Evolutionary conservation across 2,113 vertebrate species (phyloP), one percentile per base, ranked within the genome.

Genomic region (Gymnarchus niloticus): DNA sequence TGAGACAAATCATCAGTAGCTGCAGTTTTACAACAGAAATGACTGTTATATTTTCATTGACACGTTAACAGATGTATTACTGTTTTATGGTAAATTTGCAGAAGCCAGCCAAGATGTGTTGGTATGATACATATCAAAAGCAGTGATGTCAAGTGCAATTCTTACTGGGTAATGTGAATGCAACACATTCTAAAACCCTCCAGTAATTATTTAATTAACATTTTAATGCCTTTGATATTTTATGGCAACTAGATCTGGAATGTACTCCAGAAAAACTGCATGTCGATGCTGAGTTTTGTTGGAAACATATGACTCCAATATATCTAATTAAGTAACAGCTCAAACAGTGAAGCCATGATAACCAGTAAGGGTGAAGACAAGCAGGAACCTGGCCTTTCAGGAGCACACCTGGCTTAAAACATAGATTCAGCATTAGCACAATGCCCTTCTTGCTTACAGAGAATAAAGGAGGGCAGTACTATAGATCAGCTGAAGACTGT

Each of bases 381-480:
- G n/a, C n/a, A 33, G 33, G 14, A 4, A 4, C 33, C 33, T 4
- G 65, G 14, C 33, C 33, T 73, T 41, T 73, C 3, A 17, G 65
- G 10, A 65, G 65, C 33, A 2, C 65, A n/a, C 14, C 33, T 19
- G 33, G 41, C 41, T 6, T 37, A 85, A n/a, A 46, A 6, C 46
- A 25, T 5, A 44, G 73, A 77, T 7, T 0, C 2, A n/a, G 73
- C 21, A n/a, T 78, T 54, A 54, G 52, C 14, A 54, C 6, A 54
- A 54, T 54, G 52, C 8, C 46, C 78, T 83, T 87, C 28, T 56
- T 84, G 19, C 19, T 46, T 2, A 0, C 91, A 99, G 97, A 96
- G 98, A 85, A 99, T 99, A 93, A 99, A 98, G 87, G 97, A 99
- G 80, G 95, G 94, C 84, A 98, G 97, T 91, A 97, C 97, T 87